These are phyloP conservation scores for Gymnocephalus cernua DNA, from an alignment of 2,113 vertebrate genomes.

Conservation along the genomic window DNA sequence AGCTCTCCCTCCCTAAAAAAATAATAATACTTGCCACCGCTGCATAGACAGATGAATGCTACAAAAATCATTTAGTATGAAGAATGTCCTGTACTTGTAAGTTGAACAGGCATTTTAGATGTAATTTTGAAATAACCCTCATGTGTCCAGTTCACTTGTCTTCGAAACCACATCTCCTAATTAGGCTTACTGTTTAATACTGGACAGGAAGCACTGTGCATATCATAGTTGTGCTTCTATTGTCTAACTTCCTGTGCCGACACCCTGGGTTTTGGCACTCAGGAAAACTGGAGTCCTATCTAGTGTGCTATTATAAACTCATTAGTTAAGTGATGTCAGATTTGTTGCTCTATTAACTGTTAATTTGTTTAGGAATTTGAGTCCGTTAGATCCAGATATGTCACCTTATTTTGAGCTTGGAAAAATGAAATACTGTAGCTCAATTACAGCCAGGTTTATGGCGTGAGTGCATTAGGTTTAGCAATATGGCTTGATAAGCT, in stretches of 20 bases:
- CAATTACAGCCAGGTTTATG: not conserved
- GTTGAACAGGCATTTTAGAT: not conserved
- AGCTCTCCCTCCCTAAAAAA: not conserved
- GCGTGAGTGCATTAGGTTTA: not conserved
- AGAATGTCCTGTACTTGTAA: not conserved
- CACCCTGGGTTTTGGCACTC: constrained; percentile 29
- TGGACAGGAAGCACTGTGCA: constrained; percentile 45
- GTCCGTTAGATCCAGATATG: not conserved
- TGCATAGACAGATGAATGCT: not conserved
- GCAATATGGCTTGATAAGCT: not conserved
- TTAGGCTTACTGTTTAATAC: constrained; percentile 30
- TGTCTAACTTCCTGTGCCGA: constrained; percentile 66
- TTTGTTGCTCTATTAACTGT: constrained; percentile 1
- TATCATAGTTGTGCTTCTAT: constrained; percentile 57
- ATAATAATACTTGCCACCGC: not conserved
- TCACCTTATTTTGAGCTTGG: not conserved
- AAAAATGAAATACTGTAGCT: not conserved
- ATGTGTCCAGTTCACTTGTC: not conserved
- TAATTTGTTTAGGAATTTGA: not conserved
- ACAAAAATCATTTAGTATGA: not conserved
- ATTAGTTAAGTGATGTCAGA: constrained; percentile 16
- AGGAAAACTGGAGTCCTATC: constrained; percentile 37
- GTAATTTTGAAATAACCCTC: not conserved
- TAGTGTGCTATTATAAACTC: constrained; percentile 26
- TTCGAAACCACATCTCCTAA: constrained; percentile 12